phyloP scores from a whole-genome alignment of 2,797 vertebrate genomes.

The Aselliscus stoliczkanus region DNA sequence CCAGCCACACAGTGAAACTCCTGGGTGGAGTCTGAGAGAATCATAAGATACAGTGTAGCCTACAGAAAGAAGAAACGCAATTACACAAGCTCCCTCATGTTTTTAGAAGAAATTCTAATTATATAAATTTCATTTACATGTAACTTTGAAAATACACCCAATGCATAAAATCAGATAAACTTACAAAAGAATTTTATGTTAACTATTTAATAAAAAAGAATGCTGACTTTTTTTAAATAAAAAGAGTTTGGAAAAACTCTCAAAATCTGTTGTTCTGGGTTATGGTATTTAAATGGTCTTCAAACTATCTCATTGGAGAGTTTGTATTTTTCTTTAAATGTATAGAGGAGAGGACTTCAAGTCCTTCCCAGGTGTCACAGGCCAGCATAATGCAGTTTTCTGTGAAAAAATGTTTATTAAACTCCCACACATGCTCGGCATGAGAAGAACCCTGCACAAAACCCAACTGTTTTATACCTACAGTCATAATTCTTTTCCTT shows the following conservation, averaged over 20 bases:
- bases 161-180: background rate
- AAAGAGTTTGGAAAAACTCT: background rate
- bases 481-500: background rate
- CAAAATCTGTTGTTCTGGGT: background rate
- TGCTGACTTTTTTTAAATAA: background rate
- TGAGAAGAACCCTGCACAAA: background rate
- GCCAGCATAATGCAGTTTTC: background rate
- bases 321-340: background rate
- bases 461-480: background rate
- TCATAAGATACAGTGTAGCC: background rate
- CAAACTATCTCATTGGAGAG: background rate
- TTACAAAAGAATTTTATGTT: background rate
- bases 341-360: background rate
- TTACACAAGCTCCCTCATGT: background rate
- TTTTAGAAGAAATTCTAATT: background rate
- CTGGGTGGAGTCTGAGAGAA: background rate
- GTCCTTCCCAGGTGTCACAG: fast-evolving
- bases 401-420: background rate
- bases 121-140: background rate
- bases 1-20: background rate
- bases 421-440: fast-evolving
- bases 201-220: background rate
- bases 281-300: background rate
- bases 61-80: background rate
- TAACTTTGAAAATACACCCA: background rate